phyloP scores from a whole-genome alignment of 2,797 vertebrate species.

The Sebastes diaconus region DNA sequence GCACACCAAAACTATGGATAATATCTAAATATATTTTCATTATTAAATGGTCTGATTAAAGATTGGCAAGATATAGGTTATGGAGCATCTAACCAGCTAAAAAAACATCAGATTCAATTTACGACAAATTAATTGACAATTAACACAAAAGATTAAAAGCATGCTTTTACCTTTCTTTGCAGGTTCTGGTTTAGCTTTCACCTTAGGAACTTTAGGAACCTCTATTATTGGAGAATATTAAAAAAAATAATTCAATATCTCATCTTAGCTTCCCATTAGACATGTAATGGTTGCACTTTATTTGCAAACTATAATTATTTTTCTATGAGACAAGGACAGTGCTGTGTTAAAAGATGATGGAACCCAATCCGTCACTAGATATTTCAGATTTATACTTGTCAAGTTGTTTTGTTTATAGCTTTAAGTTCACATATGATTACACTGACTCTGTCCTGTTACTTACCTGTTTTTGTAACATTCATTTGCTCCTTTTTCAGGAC shows the following conservation, averaged over 20 bases:
- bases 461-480: conserved; percentile 54
- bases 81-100: not conserved
- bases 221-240: not conserved
- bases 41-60: not conserved
- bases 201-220: conserved; percentile 24
- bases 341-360: not conserved
- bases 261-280: not conserved
- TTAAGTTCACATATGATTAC: not conserved
- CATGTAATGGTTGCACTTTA: not conserved
- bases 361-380: not conserved
- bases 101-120: not conserved
- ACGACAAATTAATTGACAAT: not conserved
- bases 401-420: not conserved
- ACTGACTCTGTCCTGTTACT: not conserved
- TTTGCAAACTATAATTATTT: not conserved
- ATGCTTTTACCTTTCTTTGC: conserved; percentile 42
- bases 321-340: not conserved
- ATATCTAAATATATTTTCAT: not conserved
- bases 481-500: conserved; percentile 41
- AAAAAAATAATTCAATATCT: not conserved
- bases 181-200: conserved; percentile 38
- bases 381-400: not conserved
- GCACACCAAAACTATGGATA: not conserved
- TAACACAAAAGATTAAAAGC: not conserved
- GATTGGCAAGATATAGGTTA: not conserved